These are phyloP conservation scores for Bedellia somnulentella DNA, from an alignment of 2,888 invertebrate genomes.

Conservation along the genomic window DNA sequence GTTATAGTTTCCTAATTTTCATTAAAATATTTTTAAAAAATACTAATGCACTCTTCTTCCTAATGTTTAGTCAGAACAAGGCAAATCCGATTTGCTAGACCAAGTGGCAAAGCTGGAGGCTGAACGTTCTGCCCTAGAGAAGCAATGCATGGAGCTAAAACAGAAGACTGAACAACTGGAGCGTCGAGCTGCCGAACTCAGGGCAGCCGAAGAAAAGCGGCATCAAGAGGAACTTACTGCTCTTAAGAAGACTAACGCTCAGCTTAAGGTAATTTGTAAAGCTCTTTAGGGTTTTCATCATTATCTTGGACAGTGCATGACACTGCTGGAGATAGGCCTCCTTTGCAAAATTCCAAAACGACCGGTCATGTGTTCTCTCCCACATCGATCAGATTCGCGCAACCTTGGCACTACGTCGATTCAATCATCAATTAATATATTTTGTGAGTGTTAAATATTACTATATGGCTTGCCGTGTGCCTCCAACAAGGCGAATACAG, in stretches of 20 bases:
- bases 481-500: too few relatives aligned
- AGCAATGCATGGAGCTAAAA: slow-evolving; percentile 59
- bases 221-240: slow-evolving; percentile 91
- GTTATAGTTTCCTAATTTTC: too few relatives aligned
- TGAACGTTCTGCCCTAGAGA: slow-evolving; percentile 67
- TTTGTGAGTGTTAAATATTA: too few relatives aligned
- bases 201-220: slow-evolving; percentile 88
- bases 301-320: too few relatives aligned
- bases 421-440: too few relatives aligned
- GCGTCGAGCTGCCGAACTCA: slow-evolving; percentile 77
- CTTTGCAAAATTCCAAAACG: too few relatives aligned
- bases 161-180: slow-evolving; percentile 78
- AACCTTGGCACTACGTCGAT: too few relatives aligned
- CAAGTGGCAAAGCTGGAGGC: slow-evolving; percentile 70
- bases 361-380: too few relatives aligned
- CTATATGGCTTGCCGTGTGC: too few relatives aligned
- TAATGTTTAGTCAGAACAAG: slow-evolving; percentile 76
- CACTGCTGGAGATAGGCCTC: too few relatives aligned
- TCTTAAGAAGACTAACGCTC: slow-evolving; percentile 90
- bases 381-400: too few relatives aligned
- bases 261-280: slow-evolving; percentile 87
- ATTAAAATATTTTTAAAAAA: not conserved
- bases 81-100: slow-evolving; percentile 79
- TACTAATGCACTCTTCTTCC: slow-evolving; percentile 1
- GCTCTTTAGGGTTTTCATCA: too few relatives aligned